phyloP scores from a whole-genome alignment of 2,888 invertebrate genomes.

The Stratiomys singularior region DNA sequence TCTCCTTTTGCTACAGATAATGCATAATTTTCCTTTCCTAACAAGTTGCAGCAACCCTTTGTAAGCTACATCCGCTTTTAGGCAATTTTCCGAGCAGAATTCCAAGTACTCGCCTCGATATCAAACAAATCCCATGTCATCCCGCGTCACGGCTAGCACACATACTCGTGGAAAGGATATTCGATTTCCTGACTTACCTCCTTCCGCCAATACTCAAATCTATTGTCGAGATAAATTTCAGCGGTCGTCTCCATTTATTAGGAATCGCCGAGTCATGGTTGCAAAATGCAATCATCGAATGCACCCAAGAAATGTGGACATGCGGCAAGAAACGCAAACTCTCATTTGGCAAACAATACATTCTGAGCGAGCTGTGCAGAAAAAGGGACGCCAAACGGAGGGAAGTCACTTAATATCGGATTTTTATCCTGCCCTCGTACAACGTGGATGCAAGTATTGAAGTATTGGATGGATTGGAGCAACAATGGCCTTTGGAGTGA shows the following conservation, averaged over 20 bases:
- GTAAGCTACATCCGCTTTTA: too few relatives aligned
- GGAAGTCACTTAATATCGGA: constrained; percentile 39
- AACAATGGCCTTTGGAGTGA: constrained; percentile 30
- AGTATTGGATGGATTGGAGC: not conserved
- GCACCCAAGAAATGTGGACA: constrained; percentile 36
- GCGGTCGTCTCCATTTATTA: constrained; percentile 7
- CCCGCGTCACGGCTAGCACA: too few relatives aligned
- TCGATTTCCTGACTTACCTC: constrained; percentile 8
- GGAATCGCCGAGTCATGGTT: not conserved
- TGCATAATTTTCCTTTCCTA: too few relatives aligned
- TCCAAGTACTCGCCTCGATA: too few relatives aligned
- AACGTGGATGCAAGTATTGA: not conserved
- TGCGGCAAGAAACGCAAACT: constrained; percentile 42
- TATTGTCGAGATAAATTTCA: constrained; percentile 7
- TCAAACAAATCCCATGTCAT: too few relatives aligned
- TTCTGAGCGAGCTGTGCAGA: not conserved
- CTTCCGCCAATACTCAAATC: not conserved
- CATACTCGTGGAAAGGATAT: not conserved
- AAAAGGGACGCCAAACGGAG: constrained; percentile 19
- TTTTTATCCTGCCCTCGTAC: constrained; percentile 23
- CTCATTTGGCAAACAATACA: constrained; percentile 33
- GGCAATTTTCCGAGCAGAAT: too few relatives aligned
- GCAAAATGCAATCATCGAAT: constrained; percentile 31
- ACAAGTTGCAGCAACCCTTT: too few relatives aligned
- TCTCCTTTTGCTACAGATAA: too few relatives aligned